These are phyloP conservation scores for Psylliodes chrysocephalus DNA, from an alignment of 2,888 invertebrate genomes.

Conservation along the genomic window DNA sequence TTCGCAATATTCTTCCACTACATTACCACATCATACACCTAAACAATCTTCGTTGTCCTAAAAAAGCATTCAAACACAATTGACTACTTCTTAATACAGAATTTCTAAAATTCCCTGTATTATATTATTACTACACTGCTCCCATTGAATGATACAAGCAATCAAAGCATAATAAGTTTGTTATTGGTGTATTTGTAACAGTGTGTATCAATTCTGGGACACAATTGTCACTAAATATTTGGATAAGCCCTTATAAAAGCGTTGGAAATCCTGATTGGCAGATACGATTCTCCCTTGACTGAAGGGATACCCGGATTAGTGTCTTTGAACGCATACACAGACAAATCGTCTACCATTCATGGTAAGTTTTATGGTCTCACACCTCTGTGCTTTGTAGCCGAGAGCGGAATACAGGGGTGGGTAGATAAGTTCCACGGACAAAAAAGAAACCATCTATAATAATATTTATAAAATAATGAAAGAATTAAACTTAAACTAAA, in stretches of 20 bases:
- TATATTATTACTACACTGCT: not conserved
- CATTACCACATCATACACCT: too few species aligned
- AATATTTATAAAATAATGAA: too few species aligned
- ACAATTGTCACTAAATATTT: constrained; percentile 54
- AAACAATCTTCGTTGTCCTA: too few species aligned
- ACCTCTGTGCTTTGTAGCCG: constrained; percentile 49
- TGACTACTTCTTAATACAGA: not conserved
- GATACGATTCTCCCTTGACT: constrained; percentile 44
- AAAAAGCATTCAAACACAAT: too few species aligned
- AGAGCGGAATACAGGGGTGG: not conserved
- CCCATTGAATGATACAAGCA: constrained; percentile 29
- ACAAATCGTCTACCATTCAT: constrained; percentile 59
- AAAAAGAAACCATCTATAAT: too few species aligned
- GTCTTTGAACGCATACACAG: constrained; percentile 49
- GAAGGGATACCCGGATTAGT: constrained; percentile 49
- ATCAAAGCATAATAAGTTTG: constrained; percentile 44
- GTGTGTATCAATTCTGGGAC: constrained; percentile 47
- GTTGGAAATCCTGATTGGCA: constrained; percentile 51
- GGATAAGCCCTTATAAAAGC: constrained; percentile 51
- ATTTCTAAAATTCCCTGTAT: constrained; percentile 2
- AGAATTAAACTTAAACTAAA: too few species aligned
- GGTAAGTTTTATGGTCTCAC: constrained; percentile 55
- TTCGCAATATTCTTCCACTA: too few species aligned
- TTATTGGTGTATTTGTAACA: constrained; percentile 46
- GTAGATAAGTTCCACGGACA: not conserved